Conservation (phyloP, 2,888 invertebrate species). For the Cheilosia variabilis region DNA sequence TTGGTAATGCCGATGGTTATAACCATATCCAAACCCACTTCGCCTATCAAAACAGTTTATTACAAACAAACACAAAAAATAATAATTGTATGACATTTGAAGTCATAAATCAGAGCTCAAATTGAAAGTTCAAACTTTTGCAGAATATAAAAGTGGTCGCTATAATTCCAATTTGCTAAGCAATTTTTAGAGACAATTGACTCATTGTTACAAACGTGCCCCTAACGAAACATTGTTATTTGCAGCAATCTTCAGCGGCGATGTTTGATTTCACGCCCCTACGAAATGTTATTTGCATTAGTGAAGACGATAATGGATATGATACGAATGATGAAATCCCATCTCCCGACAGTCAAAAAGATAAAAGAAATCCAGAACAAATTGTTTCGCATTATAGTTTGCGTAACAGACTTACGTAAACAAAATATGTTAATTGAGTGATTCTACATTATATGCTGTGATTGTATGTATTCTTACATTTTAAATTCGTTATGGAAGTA, state of each 20-base stretch:
- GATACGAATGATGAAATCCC: slow-evolving; percentile 23
- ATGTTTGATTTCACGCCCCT: slow-evolving; percentile 23
- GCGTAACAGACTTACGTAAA: slow-evolving; percentile 53
- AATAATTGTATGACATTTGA: too few species aligned
- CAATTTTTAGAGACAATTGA: neutral
- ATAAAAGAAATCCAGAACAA: slow-evolving; percentile 16
- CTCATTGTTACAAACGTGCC: neutral
- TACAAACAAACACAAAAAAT: too few species aligned
- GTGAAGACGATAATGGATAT: slow-evolving; percentile 20
- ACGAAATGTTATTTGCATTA: slow-evolving; percentile 16
- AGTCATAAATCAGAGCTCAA: too few species aligned
- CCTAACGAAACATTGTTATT: slow-evolving; percentile 56
- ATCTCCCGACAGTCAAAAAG: slow-evolving; percentile 19
- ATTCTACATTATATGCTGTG: slow-evolving; percentile 5
- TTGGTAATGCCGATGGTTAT: too few species aligned
- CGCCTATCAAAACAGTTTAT: too few species aligned
- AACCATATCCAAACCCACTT: too few species aligned
- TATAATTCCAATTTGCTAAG: neutral
- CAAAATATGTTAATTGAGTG: neutral
- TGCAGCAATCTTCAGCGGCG: slow-evolving; percentile 43
- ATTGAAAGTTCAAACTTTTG: too few species aligned
- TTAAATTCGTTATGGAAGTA: slow-evolving; percentile 20
- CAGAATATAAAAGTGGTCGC: neutral
- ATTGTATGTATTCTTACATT: slow-evolving; percentile 39
- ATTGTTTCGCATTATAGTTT: slow-evolving; percentile 59